Conservation (phyloP, 2,113 vertebrate species). For the Ameiurus melas region DNA sequence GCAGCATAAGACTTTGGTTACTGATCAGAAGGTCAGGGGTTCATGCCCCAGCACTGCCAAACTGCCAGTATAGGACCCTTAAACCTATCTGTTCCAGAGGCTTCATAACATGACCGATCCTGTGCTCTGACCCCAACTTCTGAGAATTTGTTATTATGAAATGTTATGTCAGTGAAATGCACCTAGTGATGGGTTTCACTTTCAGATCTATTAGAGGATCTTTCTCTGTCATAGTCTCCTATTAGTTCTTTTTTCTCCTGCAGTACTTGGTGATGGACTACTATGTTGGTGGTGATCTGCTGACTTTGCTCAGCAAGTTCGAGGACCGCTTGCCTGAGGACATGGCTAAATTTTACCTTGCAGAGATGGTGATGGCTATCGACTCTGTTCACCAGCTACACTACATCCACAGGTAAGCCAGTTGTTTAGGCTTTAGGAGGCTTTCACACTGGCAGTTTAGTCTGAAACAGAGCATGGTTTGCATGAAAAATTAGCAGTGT, state of each 20-base stretch:
- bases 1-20: background rate
- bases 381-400: conserved; percentile 98
- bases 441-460: too few species aligned
- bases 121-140: background rate
- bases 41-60: background rate
- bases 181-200: background rate
- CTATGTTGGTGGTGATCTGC: conserved; percentile 96
- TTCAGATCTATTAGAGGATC: background rate
- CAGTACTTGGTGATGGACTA: conserved; percentile 99
- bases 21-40: background rate
- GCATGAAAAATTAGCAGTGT: too few species aligned
- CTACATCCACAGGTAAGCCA: conserved; percentile 92
- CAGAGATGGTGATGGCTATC: conserved; percentile 97
- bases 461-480: too few species aligned
- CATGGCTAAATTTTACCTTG: conserved; percentile 97
- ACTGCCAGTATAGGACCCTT: background rate
- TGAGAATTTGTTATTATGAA: background rate
- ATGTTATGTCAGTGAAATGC: background rate
- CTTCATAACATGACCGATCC: background rate
- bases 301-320: conserved; percentile 98
- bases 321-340: conserved; percentile 97
- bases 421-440: background rate
- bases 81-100: background rate
- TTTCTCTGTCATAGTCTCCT: background rate
- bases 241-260: background rate